These are phyloP conservation scores for Catocala nupta DNA, from an alignment of 2,888 invertebrate species.

Conservation along the genomic window DNA sequence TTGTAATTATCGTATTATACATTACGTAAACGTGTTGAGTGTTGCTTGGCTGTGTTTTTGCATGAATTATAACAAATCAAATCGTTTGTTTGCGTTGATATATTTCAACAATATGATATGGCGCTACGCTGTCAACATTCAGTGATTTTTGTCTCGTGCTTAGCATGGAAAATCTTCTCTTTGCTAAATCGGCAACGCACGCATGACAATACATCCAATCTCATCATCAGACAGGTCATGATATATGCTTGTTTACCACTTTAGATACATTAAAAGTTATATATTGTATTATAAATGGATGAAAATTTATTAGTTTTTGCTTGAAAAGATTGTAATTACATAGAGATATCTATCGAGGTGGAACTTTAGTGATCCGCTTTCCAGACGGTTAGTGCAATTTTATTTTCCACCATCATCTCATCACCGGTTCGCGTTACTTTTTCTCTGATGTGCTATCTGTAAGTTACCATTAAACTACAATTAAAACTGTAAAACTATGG, in stretches of 20 bases:
- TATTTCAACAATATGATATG: conserved; percentile 25
- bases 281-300: too few relatives aligned
- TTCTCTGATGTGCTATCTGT: conserved; percentile 50
- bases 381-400: conserved; percentile 27
- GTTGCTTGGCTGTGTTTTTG: conserved; percentile 58
- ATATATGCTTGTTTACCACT: too few relatives aligned
- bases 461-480: conserved; percentile 55
- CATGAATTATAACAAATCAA: conserved; percentile 55
- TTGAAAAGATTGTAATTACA: conserved; percentile 7
- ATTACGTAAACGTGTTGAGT: conserved; percentile 59
- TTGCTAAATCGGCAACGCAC: too few relatives aligned
- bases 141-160: too few relatives aligned
- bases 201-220: too few relatives aligned
- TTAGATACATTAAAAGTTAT: too few relatives aligned
- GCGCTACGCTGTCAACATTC: too few relatives aligned
- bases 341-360: conserved; percentile 33
- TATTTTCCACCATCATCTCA: conserved; percentile 37
- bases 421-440: conserved; percentile 41
- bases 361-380: conserved; percentile 41
- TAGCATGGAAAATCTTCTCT: too few relatives aligned
- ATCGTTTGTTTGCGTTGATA: conserved; percentile 43
- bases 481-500: conserved; percentile 62
- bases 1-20: conserved; percentile 69
- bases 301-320: too few relatives aligned
- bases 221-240: too few relatives aligned